phyloP scores from a whole-genome alignment of 2,113 vertebrate species.

The Melanotaenia duboulayi region DNA sequence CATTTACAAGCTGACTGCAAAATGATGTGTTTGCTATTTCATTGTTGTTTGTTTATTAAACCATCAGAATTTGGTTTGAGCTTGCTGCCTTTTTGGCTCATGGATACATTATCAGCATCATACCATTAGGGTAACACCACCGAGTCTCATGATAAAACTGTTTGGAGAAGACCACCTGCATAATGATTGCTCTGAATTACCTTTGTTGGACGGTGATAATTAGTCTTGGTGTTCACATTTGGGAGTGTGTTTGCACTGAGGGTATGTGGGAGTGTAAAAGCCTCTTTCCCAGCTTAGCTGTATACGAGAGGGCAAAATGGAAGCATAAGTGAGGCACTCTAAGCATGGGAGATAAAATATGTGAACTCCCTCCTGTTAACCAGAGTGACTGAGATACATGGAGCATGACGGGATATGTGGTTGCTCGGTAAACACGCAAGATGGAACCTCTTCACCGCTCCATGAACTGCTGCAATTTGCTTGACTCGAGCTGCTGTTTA shows the following conservation, averaged over 20 bases:
- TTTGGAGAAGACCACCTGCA: constrained; percentile 49
- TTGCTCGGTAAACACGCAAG: constrained; percentile 57
- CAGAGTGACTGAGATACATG: constrained; percentile 36
- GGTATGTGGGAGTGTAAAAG: constrained; percentile 79
- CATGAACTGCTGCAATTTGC: constrained; percentile 30
- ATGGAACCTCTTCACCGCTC: constrained; percentile 45
- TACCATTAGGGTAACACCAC: neutral
- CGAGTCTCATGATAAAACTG: constrained; percentile 40
- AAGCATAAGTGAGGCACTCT: constrained; percentile 75
- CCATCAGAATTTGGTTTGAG: neutral
- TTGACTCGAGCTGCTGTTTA: constrained; percentile 17
- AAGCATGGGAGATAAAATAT: constrained; percentile 64
- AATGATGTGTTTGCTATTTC: no score
- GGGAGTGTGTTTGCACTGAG: constrained; percentile 47
- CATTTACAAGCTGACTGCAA: no score
- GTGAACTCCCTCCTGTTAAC: constrained; percentile 6
- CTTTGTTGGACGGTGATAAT: constrained; percentile 59
- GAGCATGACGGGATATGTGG: constrained; percentile 38
- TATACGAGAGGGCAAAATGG: constrained; percentile 75
- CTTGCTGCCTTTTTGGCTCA: neutral
- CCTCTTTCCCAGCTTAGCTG: constrained; percentile 70
- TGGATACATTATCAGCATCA: neutral
- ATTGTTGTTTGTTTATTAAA: neutral
- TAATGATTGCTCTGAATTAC: constrained; percentile 52
- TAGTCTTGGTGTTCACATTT: constrained; percentile 63